Evolutionary conservation across 2,113 vertebrate genomes (phyloP).

Genomic region (Odontesthes bonariensis): DNA sequence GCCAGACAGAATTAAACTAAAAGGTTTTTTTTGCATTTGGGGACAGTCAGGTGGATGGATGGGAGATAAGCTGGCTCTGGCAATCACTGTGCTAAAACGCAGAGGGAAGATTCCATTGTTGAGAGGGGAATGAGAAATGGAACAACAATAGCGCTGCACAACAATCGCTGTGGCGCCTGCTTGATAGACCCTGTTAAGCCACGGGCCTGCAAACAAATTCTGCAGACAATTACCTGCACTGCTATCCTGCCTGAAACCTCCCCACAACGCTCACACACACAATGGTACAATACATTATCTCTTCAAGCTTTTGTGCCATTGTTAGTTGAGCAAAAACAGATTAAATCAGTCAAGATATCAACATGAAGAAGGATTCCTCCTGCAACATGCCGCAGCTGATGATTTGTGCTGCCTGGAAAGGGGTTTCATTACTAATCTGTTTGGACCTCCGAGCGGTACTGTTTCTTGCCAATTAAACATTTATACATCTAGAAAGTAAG

Average conservation of each 20-base stretch:
- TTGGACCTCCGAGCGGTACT: slow-evolving; percentile 12
- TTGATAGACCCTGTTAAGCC: slow-evolving; percentile 57
- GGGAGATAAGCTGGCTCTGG: slow-evolving; percentile 33
- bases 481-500: not conserved
- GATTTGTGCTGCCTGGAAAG: not conserved
- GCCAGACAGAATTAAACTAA: slow-evolving; percentile 43
- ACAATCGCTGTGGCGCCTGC: slow-evolving; percentile 38
- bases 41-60: slow-evolving; percentile 51
- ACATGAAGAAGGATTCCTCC: slow-evolving; percentile 28
- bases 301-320: slow-evolving; percentile 25
- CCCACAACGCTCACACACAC: not conserved
- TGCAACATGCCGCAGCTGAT: not conserved
- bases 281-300: slow-evolving; percentile 5
- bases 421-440: slow-evolving; percentile 45
- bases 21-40: slow-evolving; percentile 38
- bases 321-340: slow-evolving; percentile 26
- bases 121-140: slow-evolving; percentile 55
- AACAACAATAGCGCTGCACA: slow-evolving; percentile 56
- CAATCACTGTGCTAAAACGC: slow-evolving; percentile 21
- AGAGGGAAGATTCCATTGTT: slow-evolving; percentile 53
- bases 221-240: slow-evolving; percentile 45
- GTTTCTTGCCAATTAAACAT: not conserved
- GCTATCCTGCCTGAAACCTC: not conserved
- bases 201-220: slow-evolving; percentile 42
- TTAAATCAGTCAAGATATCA: slow-evolving; percentile 42